These are phyloP conservation scores for Pandemis corylana DNA, from an alignment of 2,888 invertebrate species.

Conservation along the genomic window DNA sequence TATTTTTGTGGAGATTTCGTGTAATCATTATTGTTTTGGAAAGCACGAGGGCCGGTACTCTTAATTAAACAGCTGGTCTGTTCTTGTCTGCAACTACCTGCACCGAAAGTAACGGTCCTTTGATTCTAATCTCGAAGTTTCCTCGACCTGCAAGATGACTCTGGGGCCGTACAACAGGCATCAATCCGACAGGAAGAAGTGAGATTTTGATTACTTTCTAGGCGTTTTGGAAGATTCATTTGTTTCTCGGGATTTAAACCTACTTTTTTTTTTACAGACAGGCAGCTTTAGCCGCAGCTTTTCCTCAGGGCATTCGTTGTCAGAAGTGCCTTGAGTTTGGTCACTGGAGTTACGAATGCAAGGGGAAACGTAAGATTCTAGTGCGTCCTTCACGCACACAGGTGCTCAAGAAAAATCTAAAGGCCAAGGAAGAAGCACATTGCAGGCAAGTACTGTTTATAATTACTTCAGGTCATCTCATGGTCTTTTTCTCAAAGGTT, in stretches of 20 bases:
- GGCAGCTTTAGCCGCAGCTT: conserved; percentile 86
- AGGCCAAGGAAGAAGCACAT: conserved; percentile 65
- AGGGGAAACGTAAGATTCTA: conserved; percentile 94
- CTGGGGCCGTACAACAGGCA: conserved; percentile 80
- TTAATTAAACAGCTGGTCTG: conserved; percentile 15
- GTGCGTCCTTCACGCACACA: conserved; percentile 93
- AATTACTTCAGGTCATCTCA: background rate
- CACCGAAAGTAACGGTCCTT: conserved; percentile 28
- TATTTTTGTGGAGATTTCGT: conserved; percentile 39
- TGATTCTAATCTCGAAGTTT: conserved; percentile 20
- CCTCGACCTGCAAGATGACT: conserved; percentile 63
- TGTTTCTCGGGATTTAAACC: conserved; percentile 35
- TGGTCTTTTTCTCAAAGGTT: too few relatives aligned
- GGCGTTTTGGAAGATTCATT: conserved; percentile 20
- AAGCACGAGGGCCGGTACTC: conserved; percentile 29
- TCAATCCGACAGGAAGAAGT: conserved; percentile 78
- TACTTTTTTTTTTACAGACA: conserved; percentile 67
- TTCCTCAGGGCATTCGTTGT: conserved; percentile 92
- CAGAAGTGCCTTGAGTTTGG: conserved; percentile 97
- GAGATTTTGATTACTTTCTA: conserved; percentile 47
- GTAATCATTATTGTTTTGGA: conserved; percentile 41
- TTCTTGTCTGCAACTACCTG: conserved; percentile 25
- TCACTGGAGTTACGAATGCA: conserved; percentile 98
- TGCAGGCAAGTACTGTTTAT: conserved; percentile 66
- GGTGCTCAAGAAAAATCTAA: conserved; percentile 88